phyloP scores from a whole-genome alignment of 2,797 vertebrate genomes.

The Nyctibius grandis region DNA sequence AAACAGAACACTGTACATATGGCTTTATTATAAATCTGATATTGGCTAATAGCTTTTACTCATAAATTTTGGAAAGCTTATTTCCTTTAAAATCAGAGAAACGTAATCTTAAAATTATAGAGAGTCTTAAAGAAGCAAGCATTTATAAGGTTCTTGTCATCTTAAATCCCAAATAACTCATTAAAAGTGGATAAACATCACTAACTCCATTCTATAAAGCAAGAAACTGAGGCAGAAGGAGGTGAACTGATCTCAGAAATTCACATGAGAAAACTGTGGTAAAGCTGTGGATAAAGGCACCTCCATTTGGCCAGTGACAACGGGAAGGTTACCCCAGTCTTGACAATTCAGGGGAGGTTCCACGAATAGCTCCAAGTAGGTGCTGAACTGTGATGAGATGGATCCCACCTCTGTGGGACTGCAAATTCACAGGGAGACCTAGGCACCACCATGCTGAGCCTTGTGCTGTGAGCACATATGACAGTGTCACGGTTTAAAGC shows the following conservation, averaged over 20 bases:
- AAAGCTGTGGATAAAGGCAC: neutral
- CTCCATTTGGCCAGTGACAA: neutral
- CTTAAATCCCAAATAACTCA: neutral
- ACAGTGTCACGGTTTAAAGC: too few relatives aligned
- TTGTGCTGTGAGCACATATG: neutral
- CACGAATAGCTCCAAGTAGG: neutral
- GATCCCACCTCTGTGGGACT: neutral
- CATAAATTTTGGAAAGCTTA: neutral
- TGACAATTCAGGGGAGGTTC: neutral
- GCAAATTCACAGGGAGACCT: neutral
- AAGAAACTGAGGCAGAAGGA: neutral
- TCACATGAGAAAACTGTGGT: neutral
- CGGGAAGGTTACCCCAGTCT: neutral
- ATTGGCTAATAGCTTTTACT: neutral
- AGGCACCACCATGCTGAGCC: neutral
- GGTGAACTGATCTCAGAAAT: neutral
- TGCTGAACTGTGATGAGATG: neutral
- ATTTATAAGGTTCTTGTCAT: neutral
- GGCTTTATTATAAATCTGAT: slow-evolving; percentile 9
- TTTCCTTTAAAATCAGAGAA: neutral
- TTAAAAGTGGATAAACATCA: neutral
- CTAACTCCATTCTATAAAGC: neutral
- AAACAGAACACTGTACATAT: neutral
- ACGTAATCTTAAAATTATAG: neutral
- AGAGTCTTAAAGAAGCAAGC: neutral